These are phyloP conservation scores for Esox niger DNA, from an alignment of 2,113 vertebrate genomes.

Conservation along the genomic window DNA sequence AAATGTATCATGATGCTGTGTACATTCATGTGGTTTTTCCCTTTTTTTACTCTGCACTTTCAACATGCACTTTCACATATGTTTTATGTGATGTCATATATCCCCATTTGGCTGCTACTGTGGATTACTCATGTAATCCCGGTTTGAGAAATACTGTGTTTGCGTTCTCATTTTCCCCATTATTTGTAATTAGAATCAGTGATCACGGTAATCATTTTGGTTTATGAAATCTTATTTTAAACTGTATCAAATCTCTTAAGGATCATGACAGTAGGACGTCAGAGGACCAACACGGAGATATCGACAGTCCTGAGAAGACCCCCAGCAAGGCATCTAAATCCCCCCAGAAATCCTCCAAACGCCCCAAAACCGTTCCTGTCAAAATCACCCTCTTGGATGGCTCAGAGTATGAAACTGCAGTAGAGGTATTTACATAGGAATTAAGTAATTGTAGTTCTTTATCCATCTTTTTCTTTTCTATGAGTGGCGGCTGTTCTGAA, in stretches of 20 bases:
- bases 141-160: too few relatives aligned
- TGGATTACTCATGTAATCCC: neutral
- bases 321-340: constrained; percentile 95
- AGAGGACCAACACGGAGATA: constrained; percentile 82
- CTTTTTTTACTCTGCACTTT: too few relatives aligned
- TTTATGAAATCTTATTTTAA: constrained; percentile 6
- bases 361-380: constrained; percentile 87
- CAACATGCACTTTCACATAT: too few relatives aligned
- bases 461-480: neutral
- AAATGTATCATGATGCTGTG: too few relatives aligned
- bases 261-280: constrained; percentile 61
- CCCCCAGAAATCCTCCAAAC: constrained; percentile 88
- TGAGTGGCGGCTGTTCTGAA: too few relatives aligned
- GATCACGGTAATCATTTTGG: neutral
- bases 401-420: constrained; percentile 85
- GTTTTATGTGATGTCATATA: neutral
- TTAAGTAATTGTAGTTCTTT: neutral
- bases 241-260: constrained; percentile 18
- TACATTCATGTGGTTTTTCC: too few relatives aligned
- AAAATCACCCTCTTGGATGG: constrained; percentile 91
- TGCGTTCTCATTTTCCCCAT: too few relatives aligned
- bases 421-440: constrained; percentile 81
- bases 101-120: neutral
- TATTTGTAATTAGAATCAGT: neutral
- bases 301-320: constrained; percentile 89